These are phyloP conservation scores for Toxonevra muliebris DNA, from an alignment of 2,888 invertebrate species.

Conservation along the genomic window DNA sequence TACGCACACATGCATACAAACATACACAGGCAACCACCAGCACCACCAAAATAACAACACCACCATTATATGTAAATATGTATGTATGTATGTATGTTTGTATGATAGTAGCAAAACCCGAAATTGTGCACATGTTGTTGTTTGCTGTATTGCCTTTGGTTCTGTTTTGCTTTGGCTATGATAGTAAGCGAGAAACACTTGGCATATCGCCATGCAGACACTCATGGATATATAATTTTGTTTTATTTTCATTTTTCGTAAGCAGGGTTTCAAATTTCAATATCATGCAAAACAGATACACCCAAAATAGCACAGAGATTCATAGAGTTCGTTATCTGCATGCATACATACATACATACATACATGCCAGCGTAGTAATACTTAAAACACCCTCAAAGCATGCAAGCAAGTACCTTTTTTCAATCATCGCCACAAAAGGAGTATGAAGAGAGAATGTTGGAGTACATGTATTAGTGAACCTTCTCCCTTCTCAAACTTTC, in stretches of 20 bases:
- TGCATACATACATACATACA: background rate
- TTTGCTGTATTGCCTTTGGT: too few relatives aligned
- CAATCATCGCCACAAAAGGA: background rate
- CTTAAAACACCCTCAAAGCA: background rate
- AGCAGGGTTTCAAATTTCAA: background rate
- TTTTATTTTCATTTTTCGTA: background rate
- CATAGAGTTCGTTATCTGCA: background rate
- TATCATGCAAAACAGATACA: background rate
- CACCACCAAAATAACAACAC: background rate
- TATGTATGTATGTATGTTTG: too few relatives aligned
- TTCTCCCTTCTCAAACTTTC: too few relatives aligned
- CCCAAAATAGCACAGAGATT: too few relatives aligned
- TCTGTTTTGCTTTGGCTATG: too few relatives aligned
- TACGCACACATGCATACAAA: too few relatives aligned
- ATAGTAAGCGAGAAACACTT: background rate
- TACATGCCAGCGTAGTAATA: background rate
- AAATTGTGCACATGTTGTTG: too few relatives aligned
- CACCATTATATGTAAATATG: background rate
- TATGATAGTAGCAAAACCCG: too few relatives aligned
- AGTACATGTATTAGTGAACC: too few relatives aligned
- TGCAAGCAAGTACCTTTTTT: background rate
- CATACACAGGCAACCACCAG: background rate
- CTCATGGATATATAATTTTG: background rate
- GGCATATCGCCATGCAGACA: conserved; percentile 4
- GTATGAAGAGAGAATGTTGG: too few relatives aligned